Evolutionary conservation across 2,113 vertebrate genomes (phyloP).

Genomic region (Melanocharis versteri): DNA sequence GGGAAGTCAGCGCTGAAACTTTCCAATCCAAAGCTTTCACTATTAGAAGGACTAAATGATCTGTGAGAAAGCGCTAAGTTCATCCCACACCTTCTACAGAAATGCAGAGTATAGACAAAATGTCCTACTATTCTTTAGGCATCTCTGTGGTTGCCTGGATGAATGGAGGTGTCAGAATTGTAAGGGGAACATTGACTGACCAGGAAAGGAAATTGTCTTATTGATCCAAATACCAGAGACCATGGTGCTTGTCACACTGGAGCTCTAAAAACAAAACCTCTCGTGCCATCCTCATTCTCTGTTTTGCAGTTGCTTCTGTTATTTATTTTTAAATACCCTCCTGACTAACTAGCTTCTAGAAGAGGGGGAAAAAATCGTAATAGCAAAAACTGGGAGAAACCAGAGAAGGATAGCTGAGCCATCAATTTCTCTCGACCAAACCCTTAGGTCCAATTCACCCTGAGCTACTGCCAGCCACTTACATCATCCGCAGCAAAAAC

Average conservation of each 20-base stretch:
- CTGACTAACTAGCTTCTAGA: neutral
- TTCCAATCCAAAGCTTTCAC: neutral
- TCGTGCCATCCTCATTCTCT: neutral
- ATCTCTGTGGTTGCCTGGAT: neutral
- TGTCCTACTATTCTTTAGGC: neutral
- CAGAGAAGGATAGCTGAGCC: slow-evolving; percentile 30
- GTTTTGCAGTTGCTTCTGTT: neutral
- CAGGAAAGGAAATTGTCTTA: neutral
- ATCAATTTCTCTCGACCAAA: slow-evolving; percentile 9
- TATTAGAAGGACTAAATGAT: neutral
- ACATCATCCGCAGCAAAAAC: slow-evolving; percentile 14
- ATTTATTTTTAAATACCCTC: slow-evolving; percentile 22
- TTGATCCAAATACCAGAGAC: neutral
- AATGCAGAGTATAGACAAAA: neutral
- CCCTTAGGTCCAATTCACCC: neutral
- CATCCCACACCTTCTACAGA: neutral
- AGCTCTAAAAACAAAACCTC: neutral
- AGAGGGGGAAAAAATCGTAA: neutral
- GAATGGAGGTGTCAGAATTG: neutral
- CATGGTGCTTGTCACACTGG: neutral
- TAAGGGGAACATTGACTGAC: neutral
- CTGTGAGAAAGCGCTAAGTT: neutral
- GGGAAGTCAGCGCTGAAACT: neutral
- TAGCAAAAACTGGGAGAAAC: slow-evolving; percentile 24
- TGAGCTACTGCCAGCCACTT: slow-evolving; percentile 1